Conservation (phyloP, 2,888 invertebrate genomes). For the Plagodis dolabraria region DNA sequence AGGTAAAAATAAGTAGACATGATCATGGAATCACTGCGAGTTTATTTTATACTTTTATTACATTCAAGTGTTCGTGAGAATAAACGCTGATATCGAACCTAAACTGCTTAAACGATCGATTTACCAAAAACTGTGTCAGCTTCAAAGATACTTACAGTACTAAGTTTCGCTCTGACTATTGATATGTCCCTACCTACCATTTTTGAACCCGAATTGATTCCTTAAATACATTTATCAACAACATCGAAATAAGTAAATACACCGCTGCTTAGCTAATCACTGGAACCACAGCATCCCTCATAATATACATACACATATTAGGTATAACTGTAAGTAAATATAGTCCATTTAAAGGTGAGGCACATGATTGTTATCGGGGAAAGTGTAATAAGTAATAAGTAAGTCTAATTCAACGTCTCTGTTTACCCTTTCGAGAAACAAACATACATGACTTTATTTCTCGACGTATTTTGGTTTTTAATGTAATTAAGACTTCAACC, state of each 20-base stretch:
- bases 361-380: too few relatives aligned
- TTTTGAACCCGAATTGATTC: conserved; percentile 74
- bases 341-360: too few relatives aligned
- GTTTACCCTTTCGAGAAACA: too few relatives aligned
- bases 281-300: conserved; percentile 39
- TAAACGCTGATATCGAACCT: conserved; percentile 66
- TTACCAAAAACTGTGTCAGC: conserved; percentile 61
- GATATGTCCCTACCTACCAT: conserved; percentile 75
- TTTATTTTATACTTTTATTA: conserved; percentile 83
- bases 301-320: too few relatives aligned
- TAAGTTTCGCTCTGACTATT: conserved; percentile 68
- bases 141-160: conserved; percentile 84
- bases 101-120: conserved; percentile 56
- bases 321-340: too few relatives aligned
- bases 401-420: too few relatives aligned
- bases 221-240: conserved; percentile 82
- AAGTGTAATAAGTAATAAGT: too few relatives aligned
- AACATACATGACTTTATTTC: too few relatives aligned
- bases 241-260: conserved; percentile 83
- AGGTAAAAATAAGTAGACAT: conserved; percentile 62
- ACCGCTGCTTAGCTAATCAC: conserved; percentile 51
- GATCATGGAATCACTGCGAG: conserved; percentile 84
- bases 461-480: too few relatives aligned
- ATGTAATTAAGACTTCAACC: too few relatives aligned
- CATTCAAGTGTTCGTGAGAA: conserved; percentile 77